Evolutionary conservation across 2,888 invertebrate species (phyloP).

Genomic region (Macrophya alboannulata): DNA sequence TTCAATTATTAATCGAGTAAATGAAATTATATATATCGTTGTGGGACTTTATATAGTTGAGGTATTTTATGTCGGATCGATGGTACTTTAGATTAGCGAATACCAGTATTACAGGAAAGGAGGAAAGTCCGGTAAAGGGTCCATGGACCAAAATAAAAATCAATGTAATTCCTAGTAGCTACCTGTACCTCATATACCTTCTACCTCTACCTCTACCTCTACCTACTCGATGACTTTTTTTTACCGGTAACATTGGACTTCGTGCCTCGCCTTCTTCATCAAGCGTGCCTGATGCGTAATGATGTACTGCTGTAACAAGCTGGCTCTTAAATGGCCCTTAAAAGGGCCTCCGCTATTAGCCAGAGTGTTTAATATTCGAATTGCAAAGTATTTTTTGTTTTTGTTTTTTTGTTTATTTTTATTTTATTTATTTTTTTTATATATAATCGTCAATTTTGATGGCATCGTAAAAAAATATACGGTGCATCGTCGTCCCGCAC

Average conservation of each 20-base stretch:
- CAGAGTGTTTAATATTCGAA: conserved; percentile 71
- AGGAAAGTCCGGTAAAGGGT: conserved; percentile 43
- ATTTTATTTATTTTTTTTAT: not conserved
- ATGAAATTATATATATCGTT: not conserved
- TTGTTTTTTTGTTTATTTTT: not conserved
- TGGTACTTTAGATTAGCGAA: conserved; percentile 6
- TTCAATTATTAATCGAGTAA: not conserved
- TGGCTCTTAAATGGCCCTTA: conserved; percentile 42
- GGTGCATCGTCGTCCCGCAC: conserved; percentile 14
- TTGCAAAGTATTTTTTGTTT: conserved; percentile 68
- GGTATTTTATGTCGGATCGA: conserved; percentile 23
- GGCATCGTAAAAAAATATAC: conserved; percentile 71
- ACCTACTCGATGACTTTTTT: conserved; percentile 32
- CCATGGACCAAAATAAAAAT: conserved; percentile 18
- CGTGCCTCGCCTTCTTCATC: conserved; percentile 54
- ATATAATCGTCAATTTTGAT: conserved; percentile 72
- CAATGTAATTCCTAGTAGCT: conserved; percentile 45
- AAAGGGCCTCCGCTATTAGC: conserved; percentile 62
- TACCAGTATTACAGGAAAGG: conserved; percentile 42
- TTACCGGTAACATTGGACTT: conserved; percentile 32
- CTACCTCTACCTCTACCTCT: not conserved
- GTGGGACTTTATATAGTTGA: not conserved
- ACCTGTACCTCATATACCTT: conserved; percentile 5
- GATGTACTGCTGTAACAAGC: conserved; percentile 50
- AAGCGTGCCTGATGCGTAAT: conserved; percentile 43